Conservation (phyloP, 2,888 invertebrate species). For the Limnephilus marmoratus region DNA sequence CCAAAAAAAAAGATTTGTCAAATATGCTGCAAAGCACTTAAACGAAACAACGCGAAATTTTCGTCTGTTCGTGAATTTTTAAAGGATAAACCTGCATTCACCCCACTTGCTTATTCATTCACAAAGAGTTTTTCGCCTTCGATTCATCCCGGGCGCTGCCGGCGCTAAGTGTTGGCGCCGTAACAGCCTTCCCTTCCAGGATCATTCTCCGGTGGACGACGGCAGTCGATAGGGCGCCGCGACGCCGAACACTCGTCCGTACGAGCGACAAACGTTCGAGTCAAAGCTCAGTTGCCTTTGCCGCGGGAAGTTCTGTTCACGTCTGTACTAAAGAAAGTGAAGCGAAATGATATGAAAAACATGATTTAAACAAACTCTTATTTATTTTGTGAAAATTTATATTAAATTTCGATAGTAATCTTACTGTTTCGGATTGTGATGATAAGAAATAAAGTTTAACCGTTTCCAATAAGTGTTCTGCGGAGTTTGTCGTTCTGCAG, state of each 20-base stretch:
- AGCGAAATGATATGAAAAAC: not conserved
- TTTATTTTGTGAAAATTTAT: not conserved
- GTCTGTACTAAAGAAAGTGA: not conserved
- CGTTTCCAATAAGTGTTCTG: slow-evolving; percentile 8
- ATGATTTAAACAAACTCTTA: not conserved
- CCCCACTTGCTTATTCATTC: slow-evolving; percentile 34
- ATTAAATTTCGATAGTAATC: not conserved
- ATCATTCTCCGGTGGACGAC: slow-evolving; percentile 46
- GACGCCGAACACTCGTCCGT: slow-evolving; percentile 54
- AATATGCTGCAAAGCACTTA: not conserved
- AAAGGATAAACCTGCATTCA: not conserved
- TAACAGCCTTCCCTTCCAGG: slow-evolving; percentile 32
- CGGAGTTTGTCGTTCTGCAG: slow-evolving; percentile 16
- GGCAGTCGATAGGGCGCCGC: slow-evolving; percentile 64
- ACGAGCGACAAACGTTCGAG: not conserved
- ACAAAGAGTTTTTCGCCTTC: slow-evolving; percentile 34
- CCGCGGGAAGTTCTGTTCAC: not conserved
- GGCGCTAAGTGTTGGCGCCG: slow-evolving; percentile 21
- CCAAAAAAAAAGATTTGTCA: not conserved
- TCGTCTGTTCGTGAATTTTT: not conserved
- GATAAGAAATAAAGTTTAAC: not conserved
- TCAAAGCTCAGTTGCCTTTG: slow-evolving; percentile 30
- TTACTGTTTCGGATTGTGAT: not conserved
- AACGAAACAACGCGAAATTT: not conserved
- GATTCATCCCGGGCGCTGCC: not conserved